Conservation (phyloP, 92 coral and sea anemone species). For the Hydrozoanthus gracilis region DNA sequence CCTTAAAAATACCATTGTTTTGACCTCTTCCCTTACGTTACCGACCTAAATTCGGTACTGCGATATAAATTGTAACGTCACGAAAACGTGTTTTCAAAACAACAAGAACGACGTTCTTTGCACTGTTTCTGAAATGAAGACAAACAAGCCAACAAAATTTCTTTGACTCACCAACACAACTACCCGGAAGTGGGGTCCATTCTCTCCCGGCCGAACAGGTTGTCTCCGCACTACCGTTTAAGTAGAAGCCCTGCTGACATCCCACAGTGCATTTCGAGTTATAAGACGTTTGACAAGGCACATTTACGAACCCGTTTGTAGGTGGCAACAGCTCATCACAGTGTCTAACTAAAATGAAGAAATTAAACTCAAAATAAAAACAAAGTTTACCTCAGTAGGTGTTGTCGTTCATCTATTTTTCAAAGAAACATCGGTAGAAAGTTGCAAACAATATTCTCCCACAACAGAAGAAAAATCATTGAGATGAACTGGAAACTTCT, state of each 20-base stretch:
- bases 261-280: constrained; percentile 69
- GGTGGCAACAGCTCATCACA: constrained; percentile 69
- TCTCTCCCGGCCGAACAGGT: constrained; percentile 58
- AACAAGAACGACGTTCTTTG: too few relatives aligned
- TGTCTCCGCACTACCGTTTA: constrained; percentile 55
- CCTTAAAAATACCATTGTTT: not conserved
- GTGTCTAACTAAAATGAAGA: constrained; percentile 44
- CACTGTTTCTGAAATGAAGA: too few relatives aligned
- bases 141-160: not conserved
- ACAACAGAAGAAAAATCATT: too few relatives aligned
- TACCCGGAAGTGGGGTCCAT: constrained; percentile 66
- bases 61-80: too few relatives aligned
- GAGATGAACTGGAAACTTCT: too few relatives aligned
- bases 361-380: too few relatives aligned
- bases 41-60: not conserved
- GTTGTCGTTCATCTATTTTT: too few relatives aligned
- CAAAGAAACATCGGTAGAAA: too few relatives aligned
- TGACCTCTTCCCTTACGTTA: not conserved
- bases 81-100: not conserved
- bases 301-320: constrained; percentile 65
- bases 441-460: too few relatives aligned
- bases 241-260: constrained; percentile 62
- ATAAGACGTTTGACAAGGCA: constrained; percentile 73
- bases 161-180: constrained; percentile 63
- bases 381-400: too few relatives aligned